Evolutionary conservation across 1,140 invertebrate genomes (phyloP).

Genomic region (Eulimnadia texana): DNA sequence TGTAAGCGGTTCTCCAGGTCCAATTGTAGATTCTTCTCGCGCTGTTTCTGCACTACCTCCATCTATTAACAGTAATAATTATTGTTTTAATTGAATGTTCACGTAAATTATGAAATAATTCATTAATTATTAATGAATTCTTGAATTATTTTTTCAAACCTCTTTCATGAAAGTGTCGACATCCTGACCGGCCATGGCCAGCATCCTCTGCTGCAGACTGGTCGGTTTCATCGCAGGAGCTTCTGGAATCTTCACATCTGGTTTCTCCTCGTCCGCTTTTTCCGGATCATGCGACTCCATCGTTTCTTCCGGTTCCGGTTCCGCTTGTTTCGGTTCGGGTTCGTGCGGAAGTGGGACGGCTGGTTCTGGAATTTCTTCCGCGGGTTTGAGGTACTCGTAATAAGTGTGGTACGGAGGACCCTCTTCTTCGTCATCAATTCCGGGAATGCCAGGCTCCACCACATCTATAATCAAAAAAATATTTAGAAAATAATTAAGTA

Average conservation of each 20-base stretch:
- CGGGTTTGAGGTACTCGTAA: conserved; percentile 3
- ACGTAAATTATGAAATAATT: too few species aligned
- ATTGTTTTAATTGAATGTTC: too few species aligned
- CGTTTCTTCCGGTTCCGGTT: background rate
- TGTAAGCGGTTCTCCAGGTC: background rate
- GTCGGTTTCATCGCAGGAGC: conserved; percentile 52
- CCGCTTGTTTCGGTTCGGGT: background rate
- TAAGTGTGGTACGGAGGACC: conserved; percentile 9
- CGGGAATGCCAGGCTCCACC: conserved; percentile 1
- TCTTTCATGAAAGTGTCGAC: conserved; percentile 86
- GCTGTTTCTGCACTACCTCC: conserved; percentile 3
- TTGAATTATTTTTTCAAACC: conserved; percentile 42
- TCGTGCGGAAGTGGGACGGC: background rate
- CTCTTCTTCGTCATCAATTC: conserved; percentile 12
- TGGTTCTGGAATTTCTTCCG: background rate
- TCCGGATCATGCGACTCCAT: conserved; percentile 4
- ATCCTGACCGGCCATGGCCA: conserved; percentile 70
- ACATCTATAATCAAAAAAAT: too few species aligned
- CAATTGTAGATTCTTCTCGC: conserved; percentile 5
- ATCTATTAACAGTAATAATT: conserved; percentile 1
- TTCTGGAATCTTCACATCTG: background rate
- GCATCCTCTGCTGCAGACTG: conserved; percentile 63
- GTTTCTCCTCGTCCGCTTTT: background rate
- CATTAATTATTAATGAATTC: too few species aligned
- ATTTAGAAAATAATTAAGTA: too few species aligned